These are phyloP conservation scores for Mesocentrotus franciscanus DNA, from an alignment of 53 echinoderm and acorn worm species.

Conservation along the genomic window DNA sequence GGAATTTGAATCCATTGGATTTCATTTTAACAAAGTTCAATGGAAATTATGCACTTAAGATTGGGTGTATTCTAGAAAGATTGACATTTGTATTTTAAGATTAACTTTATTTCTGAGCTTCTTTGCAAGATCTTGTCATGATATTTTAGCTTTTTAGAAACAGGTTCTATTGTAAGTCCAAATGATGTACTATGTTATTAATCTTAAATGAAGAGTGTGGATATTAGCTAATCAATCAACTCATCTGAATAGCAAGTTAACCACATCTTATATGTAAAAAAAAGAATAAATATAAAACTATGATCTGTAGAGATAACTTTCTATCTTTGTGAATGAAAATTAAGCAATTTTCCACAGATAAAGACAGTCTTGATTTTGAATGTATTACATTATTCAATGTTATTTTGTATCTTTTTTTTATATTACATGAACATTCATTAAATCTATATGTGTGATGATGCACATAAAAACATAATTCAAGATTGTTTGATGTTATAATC, in stretches of 20 bases:
- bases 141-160: too few species aligned
- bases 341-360: not conserved
- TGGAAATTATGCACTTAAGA: too few species aligned
- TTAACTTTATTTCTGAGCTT: too few species aligned
- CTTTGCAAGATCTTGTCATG: too few species aligned
- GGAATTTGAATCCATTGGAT: too few species aligned
- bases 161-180: too few species aligned
- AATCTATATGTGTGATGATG: slow-evolving; percentile 42
- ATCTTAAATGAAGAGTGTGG: too few species aligned
- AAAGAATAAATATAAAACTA: not conserved
- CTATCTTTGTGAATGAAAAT: too few species aligned
- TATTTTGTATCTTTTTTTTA: slow-evolving; percentile 21
- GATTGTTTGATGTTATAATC: not conserved
- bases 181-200: too few species aligned
- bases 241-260: not conserved
- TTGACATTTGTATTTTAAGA: too few species aligned
- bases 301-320: not conserved
- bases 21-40: too few species aligned
- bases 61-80: too few species aligned
- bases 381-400: slow-evolving; percentile 2
- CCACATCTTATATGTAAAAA: not conserved
- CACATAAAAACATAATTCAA: slow-evolving; percentile 11
- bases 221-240: not conserved
- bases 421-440: slow-evolving; percentile 29
- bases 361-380: not conserved